phyloP scores from a whole-genome alignment of 2,113 vertebrate genomes.

The Notothenia coriiceps region DNA sequence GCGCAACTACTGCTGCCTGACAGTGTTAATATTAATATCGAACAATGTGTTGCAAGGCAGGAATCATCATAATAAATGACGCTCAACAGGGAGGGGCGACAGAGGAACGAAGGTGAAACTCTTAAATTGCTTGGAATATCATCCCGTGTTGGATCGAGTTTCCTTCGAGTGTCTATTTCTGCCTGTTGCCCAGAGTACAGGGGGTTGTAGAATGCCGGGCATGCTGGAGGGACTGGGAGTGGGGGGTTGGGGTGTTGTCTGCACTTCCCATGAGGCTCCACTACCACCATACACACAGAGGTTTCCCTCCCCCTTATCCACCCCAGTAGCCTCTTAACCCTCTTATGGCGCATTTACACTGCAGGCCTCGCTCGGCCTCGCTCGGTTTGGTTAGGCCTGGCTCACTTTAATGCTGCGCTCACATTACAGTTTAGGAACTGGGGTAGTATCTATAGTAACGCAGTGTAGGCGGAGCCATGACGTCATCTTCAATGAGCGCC shows the following conservation, averaged over 20 bases:
- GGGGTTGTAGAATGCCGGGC: slow-evolving; percentile 64
- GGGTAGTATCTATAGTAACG: no score
- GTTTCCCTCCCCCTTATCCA: no score
- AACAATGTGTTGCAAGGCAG: not conserved
- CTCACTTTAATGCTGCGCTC: no score
- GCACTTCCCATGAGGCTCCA: slow-evolving; percentile 49
- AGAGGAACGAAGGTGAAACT: not conserved
- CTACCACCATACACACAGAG: slow-evolving; percentile 4
- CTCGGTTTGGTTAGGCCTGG: no score
- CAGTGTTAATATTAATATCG: not conserved
- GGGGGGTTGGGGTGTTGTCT: slow-evolving; percentile 49
- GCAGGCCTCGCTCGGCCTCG: no score
- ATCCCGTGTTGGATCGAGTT: not conserved
- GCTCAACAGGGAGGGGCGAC: not conserved
- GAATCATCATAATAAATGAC: not conserved
- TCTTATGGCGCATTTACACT: no score
- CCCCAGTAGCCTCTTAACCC: slow-evolving; percentile 51
- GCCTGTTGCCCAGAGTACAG: slow-evolving; percentile 44
- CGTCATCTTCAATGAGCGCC: no score
- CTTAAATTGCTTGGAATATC: not conserved
- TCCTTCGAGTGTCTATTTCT: slow-evolving; percentile 62
- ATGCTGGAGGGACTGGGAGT: slow-evolving; percentile 32
- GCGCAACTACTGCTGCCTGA: not conserved
- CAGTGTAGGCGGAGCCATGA: no score
- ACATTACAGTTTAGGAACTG: no score